These are phyloP conservation scores for Orthonevra nobilis DNA, from an alignment of 2,888 invertebrate genomes.

Conservation along the genomic window DNA sequence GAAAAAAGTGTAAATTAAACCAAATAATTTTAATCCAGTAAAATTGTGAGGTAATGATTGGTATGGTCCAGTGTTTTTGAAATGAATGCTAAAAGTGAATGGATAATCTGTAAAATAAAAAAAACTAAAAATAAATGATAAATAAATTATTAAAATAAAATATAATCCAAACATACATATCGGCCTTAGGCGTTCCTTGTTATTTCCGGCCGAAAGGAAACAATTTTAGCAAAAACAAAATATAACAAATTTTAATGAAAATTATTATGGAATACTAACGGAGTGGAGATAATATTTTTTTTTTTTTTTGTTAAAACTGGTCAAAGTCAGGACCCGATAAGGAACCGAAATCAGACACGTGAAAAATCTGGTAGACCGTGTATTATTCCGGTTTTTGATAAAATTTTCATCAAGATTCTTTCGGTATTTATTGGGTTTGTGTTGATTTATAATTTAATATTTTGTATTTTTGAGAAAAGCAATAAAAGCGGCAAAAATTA, in stretches of 20 bases:
- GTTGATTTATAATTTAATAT: constrained; percentile 37
- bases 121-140: neutral
- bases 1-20: neutral
- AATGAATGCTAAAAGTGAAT: constrained; percentile 2
- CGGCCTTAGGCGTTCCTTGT: no score
- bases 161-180: neutral
- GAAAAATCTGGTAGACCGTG: constrained; percentile 43
- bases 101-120: neutral
- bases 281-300: constrained; percentile 1
- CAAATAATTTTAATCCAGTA: constrained; percentile 6
- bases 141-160: neutral
- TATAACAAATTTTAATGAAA: constrained; percentile 14
- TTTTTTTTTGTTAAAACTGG: constrained; percentile 33
- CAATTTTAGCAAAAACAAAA: no score
- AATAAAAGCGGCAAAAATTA: constrained; percentile 74
- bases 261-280: constrained; percentile 10
- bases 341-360: constrained; percentile 48
- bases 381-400: constrained; percentile 26
- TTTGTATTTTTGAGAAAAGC: constrained; percentile 69
- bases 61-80: constrained; percentile 15
- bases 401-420: constrained; percentile 21
- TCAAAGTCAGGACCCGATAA: constrained; percentile 20
- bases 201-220: no score
- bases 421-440: constrained; percentile 26
- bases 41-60: neutral